phyloP scores from a whole-genome alignment of 1,140 invertebrate species.

The Temnothorax longispinosus region DNA sequence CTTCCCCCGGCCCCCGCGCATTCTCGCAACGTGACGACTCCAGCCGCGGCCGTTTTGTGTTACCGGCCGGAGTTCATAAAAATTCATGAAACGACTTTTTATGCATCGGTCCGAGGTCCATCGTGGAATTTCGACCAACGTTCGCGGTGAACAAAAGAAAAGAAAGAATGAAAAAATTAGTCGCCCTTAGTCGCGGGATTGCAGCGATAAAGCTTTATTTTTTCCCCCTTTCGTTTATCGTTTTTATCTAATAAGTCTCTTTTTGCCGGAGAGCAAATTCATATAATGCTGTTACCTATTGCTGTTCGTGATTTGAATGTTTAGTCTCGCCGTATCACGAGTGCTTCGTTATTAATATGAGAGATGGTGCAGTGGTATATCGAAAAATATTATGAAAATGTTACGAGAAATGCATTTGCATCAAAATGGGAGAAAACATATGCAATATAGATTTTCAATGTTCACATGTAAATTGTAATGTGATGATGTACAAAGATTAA shows the following conservation, averaged over 20 bases:
- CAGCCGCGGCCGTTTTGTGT: conserved; percentile 45
- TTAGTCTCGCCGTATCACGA: neutral
- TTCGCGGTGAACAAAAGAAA: neutral
- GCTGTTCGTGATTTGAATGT: neutral
- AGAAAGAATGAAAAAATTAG: neutral
- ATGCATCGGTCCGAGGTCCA: conserved; percentile 41
- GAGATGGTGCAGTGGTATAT: neutral
- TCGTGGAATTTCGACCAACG: conserved; percentile 37
- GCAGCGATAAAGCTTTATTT: neutral
- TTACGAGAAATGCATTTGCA: neutral
- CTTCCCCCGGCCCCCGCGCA: neutral
- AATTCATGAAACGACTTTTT: conserved; percentile 53
- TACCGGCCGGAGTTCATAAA: conserved; percentile 42
- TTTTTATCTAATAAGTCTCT: neutral
- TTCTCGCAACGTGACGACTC: conserved; percentile 32
- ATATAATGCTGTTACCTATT: neutral
- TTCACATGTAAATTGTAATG: conserved; percentile 15
- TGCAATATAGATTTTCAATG: conserved; percentile 9
- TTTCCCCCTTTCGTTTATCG: neutral
- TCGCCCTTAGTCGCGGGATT: neutral
- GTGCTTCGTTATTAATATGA: neutral
- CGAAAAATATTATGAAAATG: conserved; percentile 20
- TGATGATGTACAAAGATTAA: neutral
- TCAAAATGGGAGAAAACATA: neutral
- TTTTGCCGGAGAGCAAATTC: neutral